Evolutionary conservation across 2,113 vertebrate species (phyloP), one percentile per base, ranked within the genome.

Genomic region (Sylvietta virens): DNA sequence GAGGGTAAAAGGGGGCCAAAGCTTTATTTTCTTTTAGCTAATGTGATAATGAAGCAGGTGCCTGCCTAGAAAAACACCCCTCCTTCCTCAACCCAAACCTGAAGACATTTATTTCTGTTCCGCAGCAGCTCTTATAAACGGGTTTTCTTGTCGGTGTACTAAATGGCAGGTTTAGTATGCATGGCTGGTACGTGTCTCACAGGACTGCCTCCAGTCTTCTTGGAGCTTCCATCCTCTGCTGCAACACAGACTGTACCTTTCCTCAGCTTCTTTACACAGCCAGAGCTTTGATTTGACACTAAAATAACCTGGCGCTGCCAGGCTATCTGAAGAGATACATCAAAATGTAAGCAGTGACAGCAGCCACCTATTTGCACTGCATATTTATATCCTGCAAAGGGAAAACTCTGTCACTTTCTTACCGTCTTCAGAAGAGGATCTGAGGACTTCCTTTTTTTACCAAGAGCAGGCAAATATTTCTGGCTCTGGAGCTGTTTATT

Each of bases 391-490:
- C 56, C 86, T 78, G 86, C 60, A 81, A 94, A 90, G 80, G 86
- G 53, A 96, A 92, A 92, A 86, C 88, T 96, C 93, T 81, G 94
- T 86, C 80, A 90, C 92, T 96, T 90, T 92, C 93, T 94, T 96
- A 70, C 72, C 39, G 65, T 56, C 93, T 81, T 97, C 92, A 92
- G 92, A 96, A 96, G 94, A 96, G 90, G 93, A 96, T 96, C 94
- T 96, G 76, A 97, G 82, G 93, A 96, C 94, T 96, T 96, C 96
- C 90, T 95, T 96, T 96, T 96, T 96, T 92, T 89, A 95, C 82
- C 3, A 1, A 92, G 79, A 86, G 48, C 85, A 92, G 71, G 88
- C 95, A 95, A 94, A 92, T 96, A 96, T 96, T 94, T 95, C 92
- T 94, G 82, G 88, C 90, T 95, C 76, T 66, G 67, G 69, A 95